Conservation (phyloP, 2,888 invertebrate genomes). For the Rhamnusium bicolor region DNA sequence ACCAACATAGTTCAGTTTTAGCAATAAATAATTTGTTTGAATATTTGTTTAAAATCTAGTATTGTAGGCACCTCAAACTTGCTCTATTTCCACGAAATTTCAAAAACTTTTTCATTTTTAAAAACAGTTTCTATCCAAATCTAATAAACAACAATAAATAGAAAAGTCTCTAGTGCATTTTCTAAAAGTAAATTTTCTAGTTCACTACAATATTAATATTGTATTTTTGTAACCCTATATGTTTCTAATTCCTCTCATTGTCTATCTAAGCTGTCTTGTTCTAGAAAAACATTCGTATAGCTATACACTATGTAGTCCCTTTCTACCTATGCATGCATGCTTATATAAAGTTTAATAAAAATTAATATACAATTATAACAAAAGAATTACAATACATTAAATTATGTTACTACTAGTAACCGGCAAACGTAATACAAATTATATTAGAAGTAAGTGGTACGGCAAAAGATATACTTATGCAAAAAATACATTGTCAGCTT, state of each 20-base stretch:
- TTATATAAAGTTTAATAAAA: background rate
- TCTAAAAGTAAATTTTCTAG: background rate
- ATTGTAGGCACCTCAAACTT: no score
- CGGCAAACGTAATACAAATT: background rate
- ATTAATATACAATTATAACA: background rate
- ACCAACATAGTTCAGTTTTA: no score
- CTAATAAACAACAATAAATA: no score
- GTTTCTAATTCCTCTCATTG: constrained; percentile 17
- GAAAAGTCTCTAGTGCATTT: background rate
- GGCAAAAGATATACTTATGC: background rate
- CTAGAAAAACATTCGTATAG: constrained; percentile 20
- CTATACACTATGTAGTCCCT: constrained; percentile 3
- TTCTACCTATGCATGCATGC: constrained; percentile 18
- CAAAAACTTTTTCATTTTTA: background rate
- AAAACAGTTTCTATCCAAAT: no score
- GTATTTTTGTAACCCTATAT: constrained; percentile 20
- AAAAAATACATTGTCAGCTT: background rate
- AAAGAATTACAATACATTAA: no score
- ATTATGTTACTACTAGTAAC: background rate
- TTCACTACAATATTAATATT: constrained; percentile 5
- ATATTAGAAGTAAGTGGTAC: background rate
- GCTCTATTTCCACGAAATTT: background rate
- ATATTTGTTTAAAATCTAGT: no score
- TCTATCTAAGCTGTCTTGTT: constrained; percentile 22
- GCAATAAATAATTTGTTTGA: no score